Evolutionary conservation across 2,888 invertebrate species (phyloP).

Genomic region (Oligia latruncula): DNA sequence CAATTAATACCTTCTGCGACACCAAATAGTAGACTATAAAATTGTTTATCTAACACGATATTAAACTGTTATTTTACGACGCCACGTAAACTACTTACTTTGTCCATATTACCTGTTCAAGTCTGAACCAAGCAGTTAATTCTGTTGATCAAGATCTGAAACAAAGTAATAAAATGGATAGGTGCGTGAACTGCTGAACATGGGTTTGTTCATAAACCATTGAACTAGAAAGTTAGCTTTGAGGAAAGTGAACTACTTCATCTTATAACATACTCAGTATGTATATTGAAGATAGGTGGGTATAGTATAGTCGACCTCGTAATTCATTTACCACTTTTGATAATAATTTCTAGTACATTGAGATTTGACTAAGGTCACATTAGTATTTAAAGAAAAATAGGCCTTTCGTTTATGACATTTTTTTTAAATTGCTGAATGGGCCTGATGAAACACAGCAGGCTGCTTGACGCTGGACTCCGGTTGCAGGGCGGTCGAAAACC

Average conservation of each 20-base stretch:
- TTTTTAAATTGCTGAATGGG: too few relatives aligned
- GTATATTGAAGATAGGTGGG: not conserved
- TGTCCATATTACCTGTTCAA: constrained; percentile 19
- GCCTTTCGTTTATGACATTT: not conserved
- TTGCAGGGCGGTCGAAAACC: too few relatives aligned
- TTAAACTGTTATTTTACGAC: constrained; percentile 27
- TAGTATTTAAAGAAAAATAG: not conserved
- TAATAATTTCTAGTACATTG: not conserved
- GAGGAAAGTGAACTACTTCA: not conserved
- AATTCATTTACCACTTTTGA: not conserved
- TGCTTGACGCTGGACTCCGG: too few relatives aligned
- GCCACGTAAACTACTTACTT: constrained; percentile 17
- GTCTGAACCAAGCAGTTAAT: not conserved
- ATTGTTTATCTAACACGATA: constrained; percentile 23
- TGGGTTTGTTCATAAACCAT: not conserved
- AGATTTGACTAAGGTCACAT: not conserved
- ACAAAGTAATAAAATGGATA: constrained; percentile 30
- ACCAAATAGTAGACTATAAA: constrained; percentile 18
- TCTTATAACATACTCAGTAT: not conserved
- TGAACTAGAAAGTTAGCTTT: not conserved
- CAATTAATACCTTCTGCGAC: constrained; percentile 10
- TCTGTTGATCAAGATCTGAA: constrained; percentile 26
- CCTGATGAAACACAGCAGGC: too few relatives aligned
- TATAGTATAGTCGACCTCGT: not conserved
- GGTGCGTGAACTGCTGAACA: constrained; percentile 9